Percentiles rank a stretch among this genome's conserved stretches.
Evolutionary conservation across 2,797 vertebrate species (phyloP).

Genomic region (Microctenopoma stevenorrisi): DNA sequence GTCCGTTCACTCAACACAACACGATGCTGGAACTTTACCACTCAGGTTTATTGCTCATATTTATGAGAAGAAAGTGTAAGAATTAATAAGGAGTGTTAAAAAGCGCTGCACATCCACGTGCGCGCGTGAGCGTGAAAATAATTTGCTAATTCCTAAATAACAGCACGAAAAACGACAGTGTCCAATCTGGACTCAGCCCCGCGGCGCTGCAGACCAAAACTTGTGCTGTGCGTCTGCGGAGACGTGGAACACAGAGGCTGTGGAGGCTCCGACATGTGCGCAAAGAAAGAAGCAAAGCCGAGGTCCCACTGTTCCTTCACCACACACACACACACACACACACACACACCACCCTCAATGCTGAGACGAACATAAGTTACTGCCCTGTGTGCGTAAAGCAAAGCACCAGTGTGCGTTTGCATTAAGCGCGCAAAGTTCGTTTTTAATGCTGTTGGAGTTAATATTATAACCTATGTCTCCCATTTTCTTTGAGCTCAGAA

Average conservation of each 20-base stretch:
- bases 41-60: neutral
- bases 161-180: neutral
- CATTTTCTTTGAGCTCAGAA: constrained; percentile 8
- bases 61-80: neutral
- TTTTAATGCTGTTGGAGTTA: constrained; percentile 11
- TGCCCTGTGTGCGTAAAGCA: constrained; percentile 33
- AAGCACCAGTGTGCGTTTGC: neutral
- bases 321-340: neutral
- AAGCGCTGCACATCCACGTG: neutral
- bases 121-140: neutral
- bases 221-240: constrained; percentile 41
- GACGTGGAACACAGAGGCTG: neutral
- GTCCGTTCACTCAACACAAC: neutral
- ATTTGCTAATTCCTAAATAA: neutral
- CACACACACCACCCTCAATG: neutral
- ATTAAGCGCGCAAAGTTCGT: neutral
- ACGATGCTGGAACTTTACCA: constrained; percentile 4
- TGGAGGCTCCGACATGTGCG: constrained; percentile 24
- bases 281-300: constrained; percentile 33
- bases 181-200: neutral
- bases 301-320: constrained; percentile 5
- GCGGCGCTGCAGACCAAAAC: neutral
- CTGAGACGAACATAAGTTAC: constrained; percentile 20
- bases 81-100: neutral
- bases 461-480: neutral